Percentiles rank a stretch among this genome's conserved stretches.
phyloP scores from a whole-genome alignment of 2,113 vertebrate species.

The Aldabrachelys gigantea region DNA sequence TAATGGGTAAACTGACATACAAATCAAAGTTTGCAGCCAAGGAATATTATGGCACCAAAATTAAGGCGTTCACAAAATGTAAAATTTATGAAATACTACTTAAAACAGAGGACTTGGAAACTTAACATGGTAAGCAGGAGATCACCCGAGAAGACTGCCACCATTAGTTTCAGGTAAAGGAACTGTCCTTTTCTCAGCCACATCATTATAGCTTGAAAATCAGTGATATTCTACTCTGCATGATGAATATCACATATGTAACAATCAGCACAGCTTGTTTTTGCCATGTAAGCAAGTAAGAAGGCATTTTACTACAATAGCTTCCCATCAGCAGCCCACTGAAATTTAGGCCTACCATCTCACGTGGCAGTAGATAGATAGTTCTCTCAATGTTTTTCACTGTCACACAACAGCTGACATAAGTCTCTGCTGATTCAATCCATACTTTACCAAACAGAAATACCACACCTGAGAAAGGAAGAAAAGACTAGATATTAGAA shows the following conservation, averaged over 20 bases:
- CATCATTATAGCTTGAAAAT: not conserved
- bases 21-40: not conserved
- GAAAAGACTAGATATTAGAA: not conserved
- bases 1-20: not conserved
- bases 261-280: not conserved
- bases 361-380: constrained; percentile 92
- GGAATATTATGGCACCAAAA: not conserved
- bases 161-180: not conserved
- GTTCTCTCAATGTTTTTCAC: constrained; percentile 96
- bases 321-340: not conserved
- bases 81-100: not conserved
- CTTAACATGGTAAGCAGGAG: not conserved
- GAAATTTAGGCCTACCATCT: constrained; percentile 81
- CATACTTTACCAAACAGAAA: constrained; percentile 98
- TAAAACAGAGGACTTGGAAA: not conserved
- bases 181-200: not conserved
- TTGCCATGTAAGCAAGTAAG: not conserved
- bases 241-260: fast-evolving
- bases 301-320: not conserved
- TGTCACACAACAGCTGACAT: constrained; percentile 94
- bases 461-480: constrained; percentile 85
- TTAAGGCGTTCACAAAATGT: not conserved
- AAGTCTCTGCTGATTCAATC: constrained; percentile 88
- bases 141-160: not conserved
- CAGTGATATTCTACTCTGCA: fast-evolving